phyloP scores from a whole-genome alignment of 2,797 vertebrate genomes.

The Antrozous pallidus region DNA sequence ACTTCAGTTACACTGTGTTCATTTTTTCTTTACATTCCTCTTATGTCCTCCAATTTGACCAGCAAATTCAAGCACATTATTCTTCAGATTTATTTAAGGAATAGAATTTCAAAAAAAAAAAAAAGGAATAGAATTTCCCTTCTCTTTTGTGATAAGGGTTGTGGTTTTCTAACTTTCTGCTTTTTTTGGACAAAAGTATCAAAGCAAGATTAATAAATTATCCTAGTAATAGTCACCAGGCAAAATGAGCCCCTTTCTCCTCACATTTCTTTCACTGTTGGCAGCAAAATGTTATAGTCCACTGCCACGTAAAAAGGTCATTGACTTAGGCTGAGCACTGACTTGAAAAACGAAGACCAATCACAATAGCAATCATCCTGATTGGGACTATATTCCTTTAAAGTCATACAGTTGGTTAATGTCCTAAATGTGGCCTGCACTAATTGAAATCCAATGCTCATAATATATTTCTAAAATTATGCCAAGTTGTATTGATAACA shows the following conservation, averaged over 20 bases:
- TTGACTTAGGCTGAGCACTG: not conserved
- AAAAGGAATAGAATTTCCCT: not conserved
- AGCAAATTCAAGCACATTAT: not conserved
- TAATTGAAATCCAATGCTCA: not conserved
- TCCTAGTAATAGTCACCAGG: not conserved
- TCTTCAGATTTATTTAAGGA: not conserved
- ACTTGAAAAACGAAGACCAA: not conserved
- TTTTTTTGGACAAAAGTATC: not conserved
- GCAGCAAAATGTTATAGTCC: not conserved
- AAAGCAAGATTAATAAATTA: slow-evolving; percentile 2
- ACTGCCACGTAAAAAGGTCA: not conserved
- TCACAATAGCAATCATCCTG: not conserved
- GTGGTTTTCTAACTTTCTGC: not conserved
- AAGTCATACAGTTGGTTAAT: not conserved
- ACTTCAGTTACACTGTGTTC: not conserved
- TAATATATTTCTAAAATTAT: not conserved
- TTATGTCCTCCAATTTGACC: not conserved
- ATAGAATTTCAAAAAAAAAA: too few relatives aligned
- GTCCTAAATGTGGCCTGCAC: not conserved
- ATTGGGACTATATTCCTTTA: not conserved
- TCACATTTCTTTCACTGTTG: not conserved
- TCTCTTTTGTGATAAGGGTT: not conserved
- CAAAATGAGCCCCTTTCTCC: not conserved
- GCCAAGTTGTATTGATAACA: not conserved
- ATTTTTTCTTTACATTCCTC: not conserved